phyloP scores from a whole-genome alignment of 2,888 invertebrate species.

The Drosophila glabriapex region DNA sequence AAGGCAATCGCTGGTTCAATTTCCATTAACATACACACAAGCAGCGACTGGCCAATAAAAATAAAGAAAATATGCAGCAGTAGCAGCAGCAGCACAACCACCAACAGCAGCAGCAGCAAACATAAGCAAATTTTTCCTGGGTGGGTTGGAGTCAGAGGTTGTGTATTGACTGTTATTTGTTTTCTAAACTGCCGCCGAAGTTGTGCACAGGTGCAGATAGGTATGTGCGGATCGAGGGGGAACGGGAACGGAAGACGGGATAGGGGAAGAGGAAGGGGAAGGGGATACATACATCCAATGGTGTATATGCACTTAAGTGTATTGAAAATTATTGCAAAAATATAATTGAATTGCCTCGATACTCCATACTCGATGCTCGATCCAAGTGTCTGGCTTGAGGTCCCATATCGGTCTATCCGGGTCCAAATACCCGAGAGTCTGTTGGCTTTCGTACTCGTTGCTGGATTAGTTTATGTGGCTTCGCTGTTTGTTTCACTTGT shows the following conservation, averaged over 20 bases:
- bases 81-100: constrained; percentile 29
- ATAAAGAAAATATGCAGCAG: constrained; percentile 73
- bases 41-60: constrained; percentile 68
- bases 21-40: constrained; percentile 71
- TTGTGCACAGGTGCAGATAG: constrained; percentile 38
- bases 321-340: constrained; percentile 83
- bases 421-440: constrained; percentile 39
- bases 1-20: constrained; percentile 61
- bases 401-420: constrained; percentile 18
- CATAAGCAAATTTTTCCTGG: constrained; percentile 42
- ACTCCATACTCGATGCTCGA: constrained; percentile 35
- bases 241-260: fast-evolving
- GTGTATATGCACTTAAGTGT: constrained; percentile 80
- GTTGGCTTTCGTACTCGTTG: constrained; percentile 30
- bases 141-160: constrained; percentile 27
- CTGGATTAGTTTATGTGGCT: constrained; percentile 56
- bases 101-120: constrained; percentile 25
- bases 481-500: constrained; percentile 30
- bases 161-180: constrained; percentile 75
- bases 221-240: not conserved
- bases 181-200: constrained; percentile 79
- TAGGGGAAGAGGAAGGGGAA: not conserved
- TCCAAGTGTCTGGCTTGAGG: constrained; percentile 11
- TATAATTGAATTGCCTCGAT: constrained; percentile 80
- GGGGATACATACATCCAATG: not conserved